A percentile compares a stretch with the other conserved stretches of the same genome.
phyloP scores from a whole-genome alignment of 2,797 vertebrate genomes.

The Bradypodion ventrale region DNA sequence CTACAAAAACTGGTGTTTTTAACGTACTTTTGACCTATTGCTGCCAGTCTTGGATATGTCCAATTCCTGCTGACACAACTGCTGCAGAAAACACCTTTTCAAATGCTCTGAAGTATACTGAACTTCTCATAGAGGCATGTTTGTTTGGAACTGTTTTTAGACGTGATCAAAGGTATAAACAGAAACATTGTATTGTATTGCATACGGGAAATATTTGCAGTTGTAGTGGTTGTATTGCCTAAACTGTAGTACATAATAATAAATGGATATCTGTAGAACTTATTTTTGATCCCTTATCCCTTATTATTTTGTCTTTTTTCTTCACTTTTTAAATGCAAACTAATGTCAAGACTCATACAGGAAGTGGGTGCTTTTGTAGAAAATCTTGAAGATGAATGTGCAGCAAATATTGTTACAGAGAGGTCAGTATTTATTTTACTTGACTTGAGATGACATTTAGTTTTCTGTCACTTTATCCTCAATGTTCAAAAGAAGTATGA shows the following conservation, averaged over 20 bases:
- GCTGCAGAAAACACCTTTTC: slow-evolving; percentile 66
- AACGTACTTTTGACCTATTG: slow-evolving; percentile 86
- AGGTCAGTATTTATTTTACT: slow-evolving; percentile 73
- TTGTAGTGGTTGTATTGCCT: not conserved
- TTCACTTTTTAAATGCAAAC: slow-evolving; percentile 35
- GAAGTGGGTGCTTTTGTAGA: slow-evolving; percentile 90
- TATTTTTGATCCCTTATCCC: slow-evolving; percentile 26
- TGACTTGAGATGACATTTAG: not conserved
- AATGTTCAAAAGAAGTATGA: not conserved
- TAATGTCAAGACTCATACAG: slow-evolving; percentile 82
- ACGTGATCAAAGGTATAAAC: slow-evolving; percentile 88
- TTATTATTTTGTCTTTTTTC: too few relatives aligned
- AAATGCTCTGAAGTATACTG: slow-evolving; percentile 80
- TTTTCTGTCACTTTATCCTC: not conserved
- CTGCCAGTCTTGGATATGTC: slow-evolving; percentile 84
- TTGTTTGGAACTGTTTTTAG: slow-evolving; percentile 91
- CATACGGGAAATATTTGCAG: not conserved
- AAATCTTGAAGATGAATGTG: slow-evolving; percentile 83
- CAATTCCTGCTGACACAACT: slow-evolving; percentile 41
- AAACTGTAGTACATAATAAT: not conserved
- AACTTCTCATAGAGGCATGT: slow-evolving; percentile 87
- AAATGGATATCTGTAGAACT: not conserved
- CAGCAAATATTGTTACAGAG: slow-evolving; percentile 80
- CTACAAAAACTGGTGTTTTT: slow-evolving; percentile 89
- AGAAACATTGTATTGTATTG: too few relatives aligned